Conservation (phyloP, 2,888 invertebrate species). For the Agrotis clavis region DNA sequence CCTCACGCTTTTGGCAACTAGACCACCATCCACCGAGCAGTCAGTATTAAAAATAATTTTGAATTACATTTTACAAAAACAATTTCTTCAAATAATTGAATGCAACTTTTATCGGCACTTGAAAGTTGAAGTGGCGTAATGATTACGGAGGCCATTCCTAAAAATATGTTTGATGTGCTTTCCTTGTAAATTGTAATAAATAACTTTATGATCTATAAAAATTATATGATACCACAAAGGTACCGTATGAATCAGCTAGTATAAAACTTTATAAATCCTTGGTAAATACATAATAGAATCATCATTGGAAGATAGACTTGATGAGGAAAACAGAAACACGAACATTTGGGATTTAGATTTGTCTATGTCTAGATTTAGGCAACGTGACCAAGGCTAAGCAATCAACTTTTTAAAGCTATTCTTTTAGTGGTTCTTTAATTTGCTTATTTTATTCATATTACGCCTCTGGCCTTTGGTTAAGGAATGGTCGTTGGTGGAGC, state of each 20-base stretch:
- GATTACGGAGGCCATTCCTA: conserved; percentile 17
- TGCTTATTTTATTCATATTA: too few relatives aligned
- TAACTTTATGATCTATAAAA: conserved; percentile 38
- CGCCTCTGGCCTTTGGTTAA: too few relatives aligned
- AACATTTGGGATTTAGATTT: background rate
- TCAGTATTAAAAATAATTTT: background rate
- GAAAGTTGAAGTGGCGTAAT: conserved; percentile 11
- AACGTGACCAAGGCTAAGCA: too few relatives aligned
- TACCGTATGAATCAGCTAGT: conserved; percentile 17
- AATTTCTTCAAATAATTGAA: background rate
- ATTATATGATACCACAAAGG: conserved; percentile 28
- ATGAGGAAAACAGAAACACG: background rate
- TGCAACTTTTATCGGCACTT: background rate
- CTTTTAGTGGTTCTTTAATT: too few relatives aligned
- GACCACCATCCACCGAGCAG: too few relatives aligned
- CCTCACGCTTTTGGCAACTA: too few relatives aligned
- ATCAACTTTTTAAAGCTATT: too few relatives aligned
- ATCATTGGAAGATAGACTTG: conserved; percentile 2
- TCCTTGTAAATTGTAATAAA: conserved; percentile 45
- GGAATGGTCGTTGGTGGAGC: too few relatives aligned
- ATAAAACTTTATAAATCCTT: conserved; percentile 13
- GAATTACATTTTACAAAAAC: background rate
- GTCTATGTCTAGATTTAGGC: background rate
- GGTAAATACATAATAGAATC: conserved; percentile 6
- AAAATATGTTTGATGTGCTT: conserved; percentile 47